Percentiles rank a stretch among this genome's conserved stretches.
phyloP scores from a whole-genome alignment of 92 coral and sea anemone genomes.

The Plumapathes pennacea region DNA sequence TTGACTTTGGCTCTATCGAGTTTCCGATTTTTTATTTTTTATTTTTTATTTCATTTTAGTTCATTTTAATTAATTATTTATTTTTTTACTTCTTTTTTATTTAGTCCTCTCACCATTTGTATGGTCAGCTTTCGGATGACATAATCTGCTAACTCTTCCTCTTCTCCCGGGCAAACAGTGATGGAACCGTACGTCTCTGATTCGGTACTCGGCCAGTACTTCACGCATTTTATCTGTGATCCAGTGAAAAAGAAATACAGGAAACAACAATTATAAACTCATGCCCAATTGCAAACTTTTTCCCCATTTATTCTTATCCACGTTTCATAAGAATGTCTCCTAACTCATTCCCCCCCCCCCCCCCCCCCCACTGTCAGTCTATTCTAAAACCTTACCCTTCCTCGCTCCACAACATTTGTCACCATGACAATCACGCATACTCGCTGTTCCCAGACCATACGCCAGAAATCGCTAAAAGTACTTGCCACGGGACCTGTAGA shows the following conservation, averaged over 20 bases:
- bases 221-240: slow-evolving; percentile 80
- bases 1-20: too few relatives aligned
- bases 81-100: too few relatives aligned
- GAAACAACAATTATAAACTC: too few relatives aligned
- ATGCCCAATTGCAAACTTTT: too few relatives aligned
- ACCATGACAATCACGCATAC: slow-evolving; percentile 75
- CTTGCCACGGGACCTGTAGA: slow-evolving; percentile 76
- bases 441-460: slow-evolving; percentile 83
- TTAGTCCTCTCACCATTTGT: slow-evolving; percentile 83
- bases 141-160: slow-evolving; percentile 90
- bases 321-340: too few relatives aligned
- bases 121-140: slow-evolving; percentile 83
- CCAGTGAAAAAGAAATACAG: neutral
- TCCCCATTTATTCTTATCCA: too few relatives aligned
- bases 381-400: too few relatives aligned
- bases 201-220: slow-evolving; percentile 95
- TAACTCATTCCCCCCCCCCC: too few relatives aligned
- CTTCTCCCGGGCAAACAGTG: slow-evolving; percentile 82
- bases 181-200: slow-evolving; percentile 93
- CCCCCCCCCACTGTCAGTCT: too few relatives aligned
- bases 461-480: slow-evolving; percentile 89
- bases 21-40: too few relatives aligned
- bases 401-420: slow-evolving; percentile 80
- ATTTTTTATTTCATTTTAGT: too few relatives aligned
- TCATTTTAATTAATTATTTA: too few relatives aligned